Base-by-base conservation (phyloP, 2,888 invertebrate species). In the Lithophane leautieri region DNA sequence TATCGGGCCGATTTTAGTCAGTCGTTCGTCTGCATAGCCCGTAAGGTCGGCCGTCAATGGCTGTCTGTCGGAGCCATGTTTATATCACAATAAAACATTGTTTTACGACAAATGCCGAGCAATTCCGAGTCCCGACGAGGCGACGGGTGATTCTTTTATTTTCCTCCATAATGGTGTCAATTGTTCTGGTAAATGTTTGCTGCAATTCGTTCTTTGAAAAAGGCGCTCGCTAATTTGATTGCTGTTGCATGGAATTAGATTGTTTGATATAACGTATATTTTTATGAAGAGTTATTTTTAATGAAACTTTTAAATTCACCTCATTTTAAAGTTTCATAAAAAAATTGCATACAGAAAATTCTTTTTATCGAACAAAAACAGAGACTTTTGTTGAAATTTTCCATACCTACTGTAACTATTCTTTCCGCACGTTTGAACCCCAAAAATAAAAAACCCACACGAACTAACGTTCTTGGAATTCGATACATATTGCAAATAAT, bases 31-130 rank as follows among this genome's bases (percentile, higher is more conserved):
- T 73, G 70, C 34, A 6, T 7, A 52, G 42, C 44, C 86, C 86
- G 82, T 89, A 85, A 84, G 74, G 79, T 88, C 81, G 85, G 84
- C 81, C 92, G 91, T 93, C 93, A 93, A 93, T 92, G 92, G 87
- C 79, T 89, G 90, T 90, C 91, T 92, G 83, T 84, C 85, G 86
- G 88, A 84, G 86, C 86, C 87, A 89, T 91, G 91, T 93, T 93
- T 93, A 94, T 91, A 89, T 82, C 89, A 90, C 92, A 91, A 92
- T 94, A 94, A 93, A 93, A 91, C 89, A 88, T 84, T 89, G 90
- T 88, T 93, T 93, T 93, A 94, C 91, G 91, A 91, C 88, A 86
- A 89, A 84, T 86, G 86, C 82, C 85, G 88, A 89, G 85, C 86
- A 86, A 86, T 87, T 83, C 86, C 85, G 86, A 87, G 72, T 65